These are phyloP conservation scores for Psittacus erithacus DNA, from an alignment of 2,113 vertebrate species.

Conservation along the genomic window DNA sequence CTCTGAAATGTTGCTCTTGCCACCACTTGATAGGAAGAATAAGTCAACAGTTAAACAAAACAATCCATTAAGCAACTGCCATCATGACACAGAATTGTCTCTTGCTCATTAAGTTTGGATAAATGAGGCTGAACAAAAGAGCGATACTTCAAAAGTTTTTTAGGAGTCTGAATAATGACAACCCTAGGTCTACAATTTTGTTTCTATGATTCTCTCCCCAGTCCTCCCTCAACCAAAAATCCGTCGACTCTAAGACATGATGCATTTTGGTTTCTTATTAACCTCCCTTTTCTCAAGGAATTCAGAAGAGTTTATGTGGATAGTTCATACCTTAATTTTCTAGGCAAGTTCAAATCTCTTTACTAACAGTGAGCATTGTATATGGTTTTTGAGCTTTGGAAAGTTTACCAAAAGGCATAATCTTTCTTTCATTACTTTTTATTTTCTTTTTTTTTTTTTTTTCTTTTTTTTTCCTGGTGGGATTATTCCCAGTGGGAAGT, in stretches of 20 bases:
- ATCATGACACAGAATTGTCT: not conserved
- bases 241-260: not conserved
- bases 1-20: constrained; percentile 1
- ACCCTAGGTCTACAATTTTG: not conserved
- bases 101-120: not conserved
- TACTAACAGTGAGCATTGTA: not conserved
- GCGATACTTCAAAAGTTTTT: not conserved
- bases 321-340: not conserved
- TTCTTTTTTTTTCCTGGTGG: not conserved
- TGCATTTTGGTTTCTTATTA: not conserved
- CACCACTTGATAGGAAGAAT: constrained; percentile 19
- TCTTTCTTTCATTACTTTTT: not conserved
- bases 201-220: not conserved
- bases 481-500: not conserved
- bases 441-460: not conserved
- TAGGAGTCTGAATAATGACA: not conserved
- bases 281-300: not conserved
- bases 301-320: not conserved
- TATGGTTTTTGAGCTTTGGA: not conserved
- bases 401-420: not conserved
- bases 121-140: not conserved
- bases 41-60: constrained; percentile 27
- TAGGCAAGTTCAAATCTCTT: not conserved
- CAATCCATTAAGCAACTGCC: not conserved
- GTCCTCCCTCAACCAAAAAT: not conserved